These are phyloP conservation scores for Alsophila aescularia DNA, from an alignment of 2,888 invertebrate genomes.

Conservation along the genomic window DNA sequence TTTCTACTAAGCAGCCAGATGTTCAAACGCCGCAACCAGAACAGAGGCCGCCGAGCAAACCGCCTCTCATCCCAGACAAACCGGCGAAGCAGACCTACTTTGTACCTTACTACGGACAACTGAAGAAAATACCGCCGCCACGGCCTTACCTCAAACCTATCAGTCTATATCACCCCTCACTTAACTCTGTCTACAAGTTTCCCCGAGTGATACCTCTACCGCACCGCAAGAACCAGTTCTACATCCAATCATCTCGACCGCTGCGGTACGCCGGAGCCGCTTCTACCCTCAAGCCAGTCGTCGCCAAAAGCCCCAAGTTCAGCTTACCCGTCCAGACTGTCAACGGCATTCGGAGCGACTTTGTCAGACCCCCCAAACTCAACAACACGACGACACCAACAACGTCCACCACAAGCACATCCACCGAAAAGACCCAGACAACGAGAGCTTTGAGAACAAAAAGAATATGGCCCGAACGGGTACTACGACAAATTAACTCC, in stretches of 20 bases:
- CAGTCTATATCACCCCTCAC: slow-evolving; percentile 47
- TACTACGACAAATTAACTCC: slow-evolving; percentile 52
- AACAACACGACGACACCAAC: slow-evolving; percentile 56
- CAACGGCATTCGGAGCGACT: slow-evolving; percentile 68
- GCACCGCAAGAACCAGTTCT: slow-evolving; percentile 50
- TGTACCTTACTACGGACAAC: slow-evolving; percentile 53
- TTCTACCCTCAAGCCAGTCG: slow-evolving; percentile 56
- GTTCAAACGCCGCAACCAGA: slow-evolving; percentile 55
- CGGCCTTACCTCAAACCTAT: slow-evolving; percentile 59
- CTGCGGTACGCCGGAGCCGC: slow-evolving; percentile 59
- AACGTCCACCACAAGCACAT: slow-evolving; percentile 49
- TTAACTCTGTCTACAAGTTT: slow-evolving; percentile 67
- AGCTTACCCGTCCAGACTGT: slow-evolving; percentile 73
- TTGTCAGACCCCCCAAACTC: slow-evolving; percentile 64
- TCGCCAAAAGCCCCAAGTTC: slow-evolving; percentile 64
- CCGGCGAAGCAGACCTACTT: slow-evolving; percentile 48
- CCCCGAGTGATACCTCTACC: slow-evolving; percentile 66
- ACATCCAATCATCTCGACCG: slow-evolving; percentile 52
- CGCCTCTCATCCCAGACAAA: slow-evolving; percentile 63
- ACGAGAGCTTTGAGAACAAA: slow-evolving; percentile 68
- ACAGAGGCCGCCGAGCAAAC: slow-evolving; percentile 65
- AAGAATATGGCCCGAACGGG: slow-evolving; percentile 75
- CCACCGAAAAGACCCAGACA: slow-evolving; percentile 65
- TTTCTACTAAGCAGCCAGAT: slow-evolving; percentile 41
- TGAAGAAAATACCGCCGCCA: slow-evolving; percentile 53